These are phyloP conservation scores for Turnix velox DNA, from an alignment of 2,113 vertebrate species.

Conservation along the genomic window DNA sequence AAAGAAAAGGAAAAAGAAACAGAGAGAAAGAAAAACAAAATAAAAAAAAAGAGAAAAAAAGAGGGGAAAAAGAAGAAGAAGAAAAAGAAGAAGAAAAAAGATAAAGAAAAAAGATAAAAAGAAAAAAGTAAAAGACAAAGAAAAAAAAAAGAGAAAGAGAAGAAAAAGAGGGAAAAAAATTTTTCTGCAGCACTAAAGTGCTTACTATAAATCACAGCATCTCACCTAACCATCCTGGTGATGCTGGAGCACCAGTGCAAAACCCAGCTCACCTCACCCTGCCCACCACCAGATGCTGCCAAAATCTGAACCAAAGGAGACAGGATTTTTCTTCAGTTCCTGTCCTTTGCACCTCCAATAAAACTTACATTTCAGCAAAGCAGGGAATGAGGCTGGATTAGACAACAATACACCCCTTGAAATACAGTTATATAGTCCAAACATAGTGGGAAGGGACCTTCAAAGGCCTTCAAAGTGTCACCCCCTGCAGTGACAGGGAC, in stretches of 20 bases:
- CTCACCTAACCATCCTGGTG: not conserved
- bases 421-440: no score
- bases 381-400: not conserved
- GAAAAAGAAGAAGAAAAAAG: no score
- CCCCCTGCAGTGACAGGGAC: no score
- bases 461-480: no score
- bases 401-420: not conserved
- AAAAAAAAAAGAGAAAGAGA: no score
- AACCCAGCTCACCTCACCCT: not conserved
- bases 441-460: no score
- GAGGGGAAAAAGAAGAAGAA: no score
- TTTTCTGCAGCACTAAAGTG: not conserved
- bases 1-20: not conserved
- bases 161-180: no score
- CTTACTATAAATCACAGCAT: fast-evolving
- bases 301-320: fast-evolving
- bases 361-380: fast-evolving
- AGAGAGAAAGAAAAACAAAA: no score
- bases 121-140: no score
- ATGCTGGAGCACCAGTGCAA: not conserved
- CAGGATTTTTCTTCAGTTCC: not conserved
- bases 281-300: fast-evolving
- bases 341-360: not conserved
- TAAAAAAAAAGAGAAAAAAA: no score
- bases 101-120: no score